Evolutionary conservation across 1,140 invertebrate species (phyloP).

Genomic region (Chrysopa pallens): DNA sequence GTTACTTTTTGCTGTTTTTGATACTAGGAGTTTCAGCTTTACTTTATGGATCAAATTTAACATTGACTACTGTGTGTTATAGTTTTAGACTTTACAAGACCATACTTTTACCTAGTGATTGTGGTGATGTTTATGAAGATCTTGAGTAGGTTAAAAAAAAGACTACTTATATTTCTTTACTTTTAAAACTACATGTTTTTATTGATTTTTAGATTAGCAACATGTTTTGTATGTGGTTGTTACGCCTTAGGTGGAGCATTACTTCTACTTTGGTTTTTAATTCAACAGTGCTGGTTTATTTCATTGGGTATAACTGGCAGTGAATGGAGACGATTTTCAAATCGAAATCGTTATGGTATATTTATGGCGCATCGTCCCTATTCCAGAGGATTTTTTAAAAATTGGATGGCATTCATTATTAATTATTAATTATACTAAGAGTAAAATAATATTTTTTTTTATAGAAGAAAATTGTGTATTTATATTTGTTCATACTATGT

Average conservation of each 20-base stretch:
- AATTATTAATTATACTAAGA: neutral
- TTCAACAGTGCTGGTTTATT: neutral
- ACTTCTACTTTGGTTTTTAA: conserved; percentile 1
- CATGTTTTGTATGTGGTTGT: neutral
- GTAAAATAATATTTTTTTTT: neutral
- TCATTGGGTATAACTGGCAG: conserved; percentile 1
- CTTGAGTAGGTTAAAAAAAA: conserved; percentile 32
- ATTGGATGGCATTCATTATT: conserved; percentile 14
- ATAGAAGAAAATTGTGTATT: neutral
- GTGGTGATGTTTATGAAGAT: conserved; percentile 48
- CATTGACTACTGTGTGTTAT: conserved; percentile 50
- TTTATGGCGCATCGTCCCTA: conserved; percentile 9
- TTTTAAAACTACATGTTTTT: too few species aligned
- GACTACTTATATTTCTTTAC: too few species aligned
- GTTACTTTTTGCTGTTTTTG: conserved; percentile 37
- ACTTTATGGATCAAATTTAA: conserved; percentile 46
- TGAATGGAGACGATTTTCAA: neutral
- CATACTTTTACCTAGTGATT: conserved; percentile 48
- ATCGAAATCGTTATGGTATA: conserved; percentile 5
- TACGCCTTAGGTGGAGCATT: neutral
- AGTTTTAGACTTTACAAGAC: conserved; percentile 40
- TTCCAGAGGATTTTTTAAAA: conserved; percentile 11
- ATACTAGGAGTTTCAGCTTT: conserved; percentile 37
- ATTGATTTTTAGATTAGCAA: neutral
- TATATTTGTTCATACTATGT: neutral